A percentile compares a stretch with the other conserved stretches of the same genome.
Conservation (phyloP, 2,888 invertebrate species). For the Phragmatobia fuliginosa region DNA sequence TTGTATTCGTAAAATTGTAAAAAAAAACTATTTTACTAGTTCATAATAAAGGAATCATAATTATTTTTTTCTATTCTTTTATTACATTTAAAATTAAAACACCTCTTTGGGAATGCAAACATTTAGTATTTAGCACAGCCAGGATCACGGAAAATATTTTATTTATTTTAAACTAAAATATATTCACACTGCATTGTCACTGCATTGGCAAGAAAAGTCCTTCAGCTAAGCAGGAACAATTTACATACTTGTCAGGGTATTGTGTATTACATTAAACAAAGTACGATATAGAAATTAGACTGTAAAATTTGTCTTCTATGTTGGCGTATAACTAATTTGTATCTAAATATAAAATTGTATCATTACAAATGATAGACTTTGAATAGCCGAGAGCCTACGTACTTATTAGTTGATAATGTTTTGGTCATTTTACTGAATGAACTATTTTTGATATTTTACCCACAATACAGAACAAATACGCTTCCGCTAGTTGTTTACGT, state of each 20-base stretch:
- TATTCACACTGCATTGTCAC: background rate
- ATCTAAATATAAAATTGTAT: background rate
- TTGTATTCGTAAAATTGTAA: background rate
- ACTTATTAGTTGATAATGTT: background rate
- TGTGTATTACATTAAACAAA: constrained; percentile 36
- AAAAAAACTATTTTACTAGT: background rate
- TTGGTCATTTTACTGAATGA: background rate
- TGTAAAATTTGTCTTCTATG: background rate
- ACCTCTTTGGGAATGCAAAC: constrained; percentile 47
- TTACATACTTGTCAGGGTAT: background rate
- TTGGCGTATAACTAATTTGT: background rate
- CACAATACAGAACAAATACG: background rate
- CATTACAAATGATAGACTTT: constrained; percentile 4
- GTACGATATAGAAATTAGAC: background rate
- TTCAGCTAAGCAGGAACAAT: background rate
- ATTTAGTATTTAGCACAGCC: constrained; percentile 48
- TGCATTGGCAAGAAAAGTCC: background rate
- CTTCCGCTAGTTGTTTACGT: too few relatives aligned
- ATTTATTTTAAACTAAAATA: background rate
- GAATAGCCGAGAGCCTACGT: background rate
- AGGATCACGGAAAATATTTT: constrained; percentile 38
- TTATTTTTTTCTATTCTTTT: background rate
- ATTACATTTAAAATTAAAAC: background rate
- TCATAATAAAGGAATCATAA: background rate
- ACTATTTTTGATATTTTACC: background rate